Evolutionary conservation across 2,888 invertebrate species (phyloP).

Genomic region (Tenthredo notha): DNA sequence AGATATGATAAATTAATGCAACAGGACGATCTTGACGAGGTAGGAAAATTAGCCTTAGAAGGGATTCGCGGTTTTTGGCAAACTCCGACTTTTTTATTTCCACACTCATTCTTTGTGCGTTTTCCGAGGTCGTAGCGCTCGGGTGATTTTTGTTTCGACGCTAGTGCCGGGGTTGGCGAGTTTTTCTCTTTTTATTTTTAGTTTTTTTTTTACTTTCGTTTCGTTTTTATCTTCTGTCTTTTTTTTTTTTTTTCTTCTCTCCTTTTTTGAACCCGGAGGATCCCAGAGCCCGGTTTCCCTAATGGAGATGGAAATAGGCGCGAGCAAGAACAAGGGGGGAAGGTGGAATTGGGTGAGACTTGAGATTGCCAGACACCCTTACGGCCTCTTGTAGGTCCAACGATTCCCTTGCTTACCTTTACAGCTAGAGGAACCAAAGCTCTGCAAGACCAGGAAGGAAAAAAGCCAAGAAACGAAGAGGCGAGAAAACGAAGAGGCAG

Average conservation of each 20-base stretch:
- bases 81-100: neutral
- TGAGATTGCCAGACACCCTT: constrained; percentile 42
- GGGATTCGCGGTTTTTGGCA: neutral
- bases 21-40: neutral
- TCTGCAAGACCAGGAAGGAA: neutral
- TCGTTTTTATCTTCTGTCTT: neutral
- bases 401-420: constrained; percentile 45
- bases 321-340: constrained; percentile 21
- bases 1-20: neutral
- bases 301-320: constrained; percentile 45
- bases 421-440: neutral
- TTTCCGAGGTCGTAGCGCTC: neutral
- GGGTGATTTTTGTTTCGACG: constrained; percentile 29
- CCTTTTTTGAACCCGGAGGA: neutral
- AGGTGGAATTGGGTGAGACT: constrained; percentile 45
- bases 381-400: constrained; percentile 10
- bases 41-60: neutral
- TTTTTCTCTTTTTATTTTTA: constrained; percentile 8
- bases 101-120: neutral
- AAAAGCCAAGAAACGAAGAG: constrained; percentile 30
- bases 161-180: neutral
- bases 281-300: constrained; percentile 24
- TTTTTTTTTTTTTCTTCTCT: neutral
- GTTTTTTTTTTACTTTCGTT: neutral
- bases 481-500: neutral